Evolutionary conservation across 2,113 vertebrate genomes (phyloP).

Genomic region (Dicrurus megarhynchus): DNA sequence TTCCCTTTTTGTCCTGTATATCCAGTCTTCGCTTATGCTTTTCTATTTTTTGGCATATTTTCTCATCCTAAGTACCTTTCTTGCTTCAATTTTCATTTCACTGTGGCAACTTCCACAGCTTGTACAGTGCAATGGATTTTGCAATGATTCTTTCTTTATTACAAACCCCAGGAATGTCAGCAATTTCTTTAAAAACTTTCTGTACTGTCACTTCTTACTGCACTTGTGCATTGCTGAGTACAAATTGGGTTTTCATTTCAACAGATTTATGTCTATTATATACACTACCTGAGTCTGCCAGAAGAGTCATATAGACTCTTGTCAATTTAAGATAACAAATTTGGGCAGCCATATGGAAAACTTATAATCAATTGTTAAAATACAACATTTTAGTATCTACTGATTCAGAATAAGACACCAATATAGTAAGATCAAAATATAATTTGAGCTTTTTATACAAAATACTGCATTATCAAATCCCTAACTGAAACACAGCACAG

Average conservation of each 20-base stretch:
- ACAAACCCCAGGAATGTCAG: too few relatives aligned
- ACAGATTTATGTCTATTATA: not conserved
- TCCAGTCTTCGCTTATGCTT: not conserved
- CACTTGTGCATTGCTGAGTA: not conserved
- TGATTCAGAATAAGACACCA: not conserved
- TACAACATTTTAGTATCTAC: not conserved
- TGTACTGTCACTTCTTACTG: not conserved
- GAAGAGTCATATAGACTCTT: not conserved
- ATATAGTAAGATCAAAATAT: not conserved
- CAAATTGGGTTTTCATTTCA: not conserved
- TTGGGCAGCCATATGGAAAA: not conserved
- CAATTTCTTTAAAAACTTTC: not conserved
- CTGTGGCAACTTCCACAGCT: not conserved
- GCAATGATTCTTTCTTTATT: not conserved
- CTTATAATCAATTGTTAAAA: not conserved
- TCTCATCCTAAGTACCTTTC: not conserved
- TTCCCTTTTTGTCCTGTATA: not conserved
- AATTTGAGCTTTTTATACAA: not conserved
- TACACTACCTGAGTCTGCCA: not conserved
- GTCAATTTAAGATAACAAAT: not conserved
- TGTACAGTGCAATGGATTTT: not conserved
- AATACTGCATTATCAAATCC: not conserved
- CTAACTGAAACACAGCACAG: not conserved
- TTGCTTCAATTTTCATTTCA: not conserved
- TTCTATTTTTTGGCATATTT: not conserved